Evolutionary conservation across 2,113 vertebrate genomes (phyloP).

Genomic region (Hystrix brachyura): DNA sequence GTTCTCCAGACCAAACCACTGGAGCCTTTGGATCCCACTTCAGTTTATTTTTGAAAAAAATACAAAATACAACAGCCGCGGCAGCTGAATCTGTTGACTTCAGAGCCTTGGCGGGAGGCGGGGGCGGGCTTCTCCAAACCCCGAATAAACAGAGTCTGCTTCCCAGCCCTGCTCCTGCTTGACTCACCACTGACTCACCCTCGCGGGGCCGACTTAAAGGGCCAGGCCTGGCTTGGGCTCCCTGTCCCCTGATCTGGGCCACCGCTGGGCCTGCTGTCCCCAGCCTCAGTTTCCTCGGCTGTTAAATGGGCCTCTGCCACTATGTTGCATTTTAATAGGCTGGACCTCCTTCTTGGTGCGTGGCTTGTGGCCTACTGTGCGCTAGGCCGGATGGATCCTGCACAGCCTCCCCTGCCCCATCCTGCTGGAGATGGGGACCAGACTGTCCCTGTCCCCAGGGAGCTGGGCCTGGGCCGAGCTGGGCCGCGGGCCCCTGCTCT

Average conservation of each 20-base stretch:
- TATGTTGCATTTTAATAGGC: too few species aligned
- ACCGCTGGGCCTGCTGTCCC: neutral
- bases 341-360: neutral
- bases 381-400: neutral
- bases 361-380: neutral
- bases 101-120: conserved; percentile 49
- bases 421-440: neutral
- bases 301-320: fast-evolving
- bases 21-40: neutral
- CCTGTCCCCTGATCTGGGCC: neutral
- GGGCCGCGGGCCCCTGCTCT: neutral
- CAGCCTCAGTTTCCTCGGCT: neutral
- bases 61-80: neutral
- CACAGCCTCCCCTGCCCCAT: neutral
- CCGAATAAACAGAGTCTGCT: conserved; percentile 72
- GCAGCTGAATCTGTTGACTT: conserved; percentile 64
- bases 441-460: neutral
- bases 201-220: conserved; percentile 46
- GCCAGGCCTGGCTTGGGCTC: neutral
- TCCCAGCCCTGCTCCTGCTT: conserved; percentile 29
- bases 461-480: neutral
- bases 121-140: conserved; percentile 61
- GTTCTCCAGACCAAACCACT: neutral
- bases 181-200: neutral
- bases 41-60: conserved; percentile 34